A percentile compares a stretch with the other conserved stretches of the same genome.
These are phyloP conservation scores for Pasiphila rectangulata DNA, from an alignment of 2,888 invertebrate species.

Conservation along the genomic window DNA sequence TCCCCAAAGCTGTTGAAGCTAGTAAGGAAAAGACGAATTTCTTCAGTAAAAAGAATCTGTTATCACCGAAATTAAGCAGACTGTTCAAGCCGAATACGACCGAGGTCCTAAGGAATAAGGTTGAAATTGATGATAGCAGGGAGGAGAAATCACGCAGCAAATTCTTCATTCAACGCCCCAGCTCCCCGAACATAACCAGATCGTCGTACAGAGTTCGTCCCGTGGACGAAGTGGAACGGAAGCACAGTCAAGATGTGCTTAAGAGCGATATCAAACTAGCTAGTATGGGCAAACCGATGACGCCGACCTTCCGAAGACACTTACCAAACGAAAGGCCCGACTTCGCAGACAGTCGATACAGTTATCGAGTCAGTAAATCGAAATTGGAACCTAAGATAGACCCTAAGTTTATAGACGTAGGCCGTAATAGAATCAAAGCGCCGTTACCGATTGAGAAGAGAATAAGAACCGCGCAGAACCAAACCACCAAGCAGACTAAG, in stretches of 20 bases:
- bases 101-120: conserved; percentile 50
- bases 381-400: conserved; percentile 46
- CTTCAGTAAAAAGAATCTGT: conserved; percentile 63
- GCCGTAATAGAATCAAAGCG: conserved; percentile 55
- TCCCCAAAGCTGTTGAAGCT: conserved; percentile 39
- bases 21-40: conserved; percentile 54
- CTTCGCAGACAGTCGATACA: conserved; percentile 64
- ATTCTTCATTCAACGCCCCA: conserved; percentile 66
- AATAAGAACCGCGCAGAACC: conserved; percentile 20
- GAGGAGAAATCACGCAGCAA: conserved; percentile 63
- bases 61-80: conserved; percentile 70
- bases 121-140: conserved; percentile 41
- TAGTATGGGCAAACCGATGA: conserved; percentile 71
- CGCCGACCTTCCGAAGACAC: conserved; percentile 68
- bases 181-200: conserved; percentile 51
- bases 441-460: conserved; percentile 35
- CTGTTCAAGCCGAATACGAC: conserved; percentile 61
- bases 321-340: conserved; percentile 51
- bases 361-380: conserved; percentile 57
- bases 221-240: conserved; percentile 21
- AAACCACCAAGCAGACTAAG: background rate
- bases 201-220: conserved; percentile 60
- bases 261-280: conserved; percentile 68
- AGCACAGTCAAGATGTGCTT: conserved; percentile 43
- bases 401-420: conserved; percentile 52